Percentiles rank a stretch among this genome's conserved stretches.
phyloP scores from a whole-genome alignment of 2,113 vertebrate species.

The Rhynchopsitta pachyrhyncha region DNA sequence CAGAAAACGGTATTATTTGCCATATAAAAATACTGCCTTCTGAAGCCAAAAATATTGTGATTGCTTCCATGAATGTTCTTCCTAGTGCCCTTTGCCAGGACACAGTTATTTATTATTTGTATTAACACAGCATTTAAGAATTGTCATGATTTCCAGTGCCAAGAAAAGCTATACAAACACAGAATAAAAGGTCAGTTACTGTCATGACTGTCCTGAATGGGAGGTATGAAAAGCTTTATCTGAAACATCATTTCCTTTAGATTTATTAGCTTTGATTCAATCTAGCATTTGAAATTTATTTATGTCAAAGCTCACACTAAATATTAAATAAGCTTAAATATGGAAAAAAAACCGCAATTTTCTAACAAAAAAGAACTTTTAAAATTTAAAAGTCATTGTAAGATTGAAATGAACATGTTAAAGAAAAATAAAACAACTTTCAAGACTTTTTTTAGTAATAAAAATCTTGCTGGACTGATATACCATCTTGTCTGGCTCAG shows the following conservation, averaged over 20 bases:
- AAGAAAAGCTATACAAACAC: slow-evolving; percentile 3
- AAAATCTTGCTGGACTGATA: not conserved
- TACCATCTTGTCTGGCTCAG: not conserved
- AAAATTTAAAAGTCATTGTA: not conserved
- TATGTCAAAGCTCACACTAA: not conserved
- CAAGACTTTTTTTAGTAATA: not conserved
- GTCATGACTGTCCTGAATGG: not conserved
- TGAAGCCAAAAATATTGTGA: not conserved
- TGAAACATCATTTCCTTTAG: not conserved
- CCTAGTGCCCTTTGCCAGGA: not conserved
- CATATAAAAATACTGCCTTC: not conserved
- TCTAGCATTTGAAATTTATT: not conserved
- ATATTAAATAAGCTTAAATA: not conserved
- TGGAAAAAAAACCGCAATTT: not conserved
- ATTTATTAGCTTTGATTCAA: not conserved
- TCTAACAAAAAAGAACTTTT: not conserved
- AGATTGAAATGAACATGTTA: not conserved
- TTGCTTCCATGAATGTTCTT: not conserved
- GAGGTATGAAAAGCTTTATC: not conserved
- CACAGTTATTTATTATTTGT: not conserved
- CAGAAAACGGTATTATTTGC: not conserved
- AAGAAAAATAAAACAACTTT: not conserved
- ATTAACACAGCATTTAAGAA: slow-evolving; percentile 9
- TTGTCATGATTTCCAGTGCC: not conserved
- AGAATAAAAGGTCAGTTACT: slow-evolving; percentile 9